A percentile compares a stretch with the other conserved stretches of the same genome.
phyloP scores from a whole-genome alignment of 2,888 invertebrate species.

The Junonia oenone region DNA sequence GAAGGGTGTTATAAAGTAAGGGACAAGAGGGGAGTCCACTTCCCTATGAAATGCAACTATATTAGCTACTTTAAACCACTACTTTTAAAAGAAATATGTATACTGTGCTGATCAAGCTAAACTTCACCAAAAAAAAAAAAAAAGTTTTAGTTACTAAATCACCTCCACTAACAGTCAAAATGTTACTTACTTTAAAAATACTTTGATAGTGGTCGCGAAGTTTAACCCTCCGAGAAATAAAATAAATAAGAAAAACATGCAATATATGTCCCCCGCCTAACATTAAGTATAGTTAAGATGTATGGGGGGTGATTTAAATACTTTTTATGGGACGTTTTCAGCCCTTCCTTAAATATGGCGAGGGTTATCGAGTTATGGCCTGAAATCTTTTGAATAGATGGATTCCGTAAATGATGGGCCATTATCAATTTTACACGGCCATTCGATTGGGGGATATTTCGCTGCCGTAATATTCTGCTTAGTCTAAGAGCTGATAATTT shows the following conservation, averaged over 20 bases:
- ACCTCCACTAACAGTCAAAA: no score
- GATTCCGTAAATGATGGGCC: slow-evolving; percentile 22
- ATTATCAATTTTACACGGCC: slow-evolving; percentile 27
- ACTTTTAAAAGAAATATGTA: no score
- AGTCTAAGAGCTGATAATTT: not conserved
- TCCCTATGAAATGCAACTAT: no score
- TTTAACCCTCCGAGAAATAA: not conserved
- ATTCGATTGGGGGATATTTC: slow-evolving; percentile 7
- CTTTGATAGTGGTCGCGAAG: no score
- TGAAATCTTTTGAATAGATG: slow-evolving; percentile 17
- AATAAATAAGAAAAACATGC: not conserved
- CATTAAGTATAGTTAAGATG: slow-evolving; percentile 24
- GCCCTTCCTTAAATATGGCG: slow-evolving; percentile 17
- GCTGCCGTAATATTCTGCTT: not conserved
- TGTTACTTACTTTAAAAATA: no score
- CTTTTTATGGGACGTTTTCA: slow-evolving; percentile 27
- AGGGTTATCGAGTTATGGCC: slow-evolving; percentile 11
- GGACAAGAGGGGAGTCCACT: no score
- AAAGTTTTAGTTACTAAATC: no score
- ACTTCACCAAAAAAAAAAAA: no score
- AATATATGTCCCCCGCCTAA: slow-evolving; percentile 4
- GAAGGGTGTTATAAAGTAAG: no score
- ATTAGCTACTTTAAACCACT: no score
- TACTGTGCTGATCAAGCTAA: no score
- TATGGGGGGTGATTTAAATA: slow-evolving; percentile 29